Evolutionary conservation across 2,888 invertebrate species (phyloP).

Genomic region (Odontocerum albicorne): DNA sequence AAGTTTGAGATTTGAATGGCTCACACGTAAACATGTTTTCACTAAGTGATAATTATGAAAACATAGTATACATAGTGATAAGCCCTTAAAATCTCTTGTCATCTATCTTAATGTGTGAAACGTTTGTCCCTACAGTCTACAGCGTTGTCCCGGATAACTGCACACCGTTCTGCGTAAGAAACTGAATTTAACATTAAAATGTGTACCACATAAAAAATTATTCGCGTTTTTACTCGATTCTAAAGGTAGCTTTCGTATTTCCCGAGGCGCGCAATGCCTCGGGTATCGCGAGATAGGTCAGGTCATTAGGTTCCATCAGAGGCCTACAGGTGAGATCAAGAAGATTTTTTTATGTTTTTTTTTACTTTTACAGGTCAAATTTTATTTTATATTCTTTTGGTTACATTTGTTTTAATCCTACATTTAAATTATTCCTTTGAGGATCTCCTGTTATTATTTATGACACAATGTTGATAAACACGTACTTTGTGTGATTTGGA

Average conservation of each 20-base stretch:
- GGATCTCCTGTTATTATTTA: too few species aligned
- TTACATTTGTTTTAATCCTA: not conserved
- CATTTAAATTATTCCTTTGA: too few species aligned
- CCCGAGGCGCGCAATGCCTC: slow-evolving; percentile 62
- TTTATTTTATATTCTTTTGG: slow-evolving; percentile 20
- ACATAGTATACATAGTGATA: slow-evolving; percentile 2
- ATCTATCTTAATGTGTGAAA: slow-evolving; percentile 52
- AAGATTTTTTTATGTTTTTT: slow-evolving; percentile 43
- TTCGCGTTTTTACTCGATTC: slow-evolving; percentile 28
- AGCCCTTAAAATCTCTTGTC: slow-evolving; percentile 34
- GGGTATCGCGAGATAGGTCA: slow-evolving; percentile 60
- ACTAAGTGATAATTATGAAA: not conserved
- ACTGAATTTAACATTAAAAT: slow-evolving; percentile 23
- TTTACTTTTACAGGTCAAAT: slow-evolving; percentile 12
- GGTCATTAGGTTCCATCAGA: slow-evolving; percentile 41
- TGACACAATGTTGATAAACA: too few species aligned
- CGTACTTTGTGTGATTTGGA: too few species aligned
- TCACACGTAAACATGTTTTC: slow-evolving; percentile 14
- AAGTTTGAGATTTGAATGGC: slow-evolving; percentile 36
- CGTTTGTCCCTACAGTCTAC: slow-evolving; percentile 62
- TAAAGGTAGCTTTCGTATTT: slow-evolving; percentile 40
- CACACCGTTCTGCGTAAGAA: slow-evolving; percentile 50
- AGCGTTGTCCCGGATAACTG: slow-evolving; percentile 52
- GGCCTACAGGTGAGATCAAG: slow-evolving; percentile 56
- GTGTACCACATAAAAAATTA: slow-evolving; percentile 16